Percentiles rank a stretch among this genome's conserved stretches.
Evolutionary conservation across 2,113 vertebrate genomes (phyloP).

Genomic region (Lamprologus speciosus): DNA sequence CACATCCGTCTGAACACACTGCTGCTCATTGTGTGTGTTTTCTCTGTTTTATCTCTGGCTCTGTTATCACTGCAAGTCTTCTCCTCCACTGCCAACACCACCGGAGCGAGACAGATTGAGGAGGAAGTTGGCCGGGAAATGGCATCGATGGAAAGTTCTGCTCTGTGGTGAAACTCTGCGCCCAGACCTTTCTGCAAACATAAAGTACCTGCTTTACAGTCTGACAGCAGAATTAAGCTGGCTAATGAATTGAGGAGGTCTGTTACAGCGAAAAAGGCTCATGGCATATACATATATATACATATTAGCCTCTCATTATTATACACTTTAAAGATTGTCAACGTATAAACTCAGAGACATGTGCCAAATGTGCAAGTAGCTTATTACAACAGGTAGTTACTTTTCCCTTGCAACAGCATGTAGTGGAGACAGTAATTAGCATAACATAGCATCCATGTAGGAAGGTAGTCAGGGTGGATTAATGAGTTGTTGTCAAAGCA

Average conservation of each 20-base stretch:
- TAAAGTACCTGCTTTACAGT: not conserved
- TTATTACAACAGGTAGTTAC: not conserved
- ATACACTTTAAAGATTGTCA: not conserved
- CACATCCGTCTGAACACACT: slow-evolving; percentile 24
- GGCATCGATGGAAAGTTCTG: not conserved
- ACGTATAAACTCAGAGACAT: accelerated
- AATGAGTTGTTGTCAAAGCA: not conserved
- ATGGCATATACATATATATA: not conserved
- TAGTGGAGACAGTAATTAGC: not conserved
- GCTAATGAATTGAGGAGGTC: not conserved
- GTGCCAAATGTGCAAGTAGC: not conserved
- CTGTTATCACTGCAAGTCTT: slow-evolving; percentile 33
- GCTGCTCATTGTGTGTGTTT: slow-evolving; percentile 11
- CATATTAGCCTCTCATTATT: not conserved
- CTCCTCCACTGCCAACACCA: slow-evolving; percentile 19
- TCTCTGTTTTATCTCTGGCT: slow-evolving; percentile 29
- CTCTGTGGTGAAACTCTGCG: not conserved
- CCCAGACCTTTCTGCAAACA: not conserved
- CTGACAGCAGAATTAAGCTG: not conserved
- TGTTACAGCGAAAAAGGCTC: accelerated
- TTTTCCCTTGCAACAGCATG: not conserved
- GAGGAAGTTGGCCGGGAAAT: slow-evolving; percentile 27
- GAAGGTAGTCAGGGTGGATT: not conserved
- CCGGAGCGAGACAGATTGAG: slow-evolving; percentile 29
- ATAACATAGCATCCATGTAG: not conserved